Evolutionary conservation across 2,113 vertebrate species (phyloP), one percentile per base, ranked within the genome.

Genomic region (Mormyrus iriodes): DNA sequence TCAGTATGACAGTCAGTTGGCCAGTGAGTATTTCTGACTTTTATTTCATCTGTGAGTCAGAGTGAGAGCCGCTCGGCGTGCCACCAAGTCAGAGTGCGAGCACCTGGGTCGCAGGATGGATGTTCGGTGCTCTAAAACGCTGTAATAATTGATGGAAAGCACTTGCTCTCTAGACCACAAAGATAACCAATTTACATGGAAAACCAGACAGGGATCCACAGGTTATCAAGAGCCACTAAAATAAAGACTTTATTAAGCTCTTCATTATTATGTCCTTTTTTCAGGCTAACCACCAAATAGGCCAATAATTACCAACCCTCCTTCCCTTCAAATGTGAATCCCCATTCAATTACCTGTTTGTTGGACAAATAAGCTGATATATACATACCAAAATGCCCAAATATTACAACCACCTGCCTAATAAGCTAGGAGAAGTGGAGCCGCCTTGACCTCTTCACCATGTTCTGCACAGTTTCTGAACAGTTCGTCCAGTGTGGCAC

Each of bases 81-180:
- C 82, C 3, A 24, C 39, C 44, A 48, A 44, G 44, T 84, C 44
- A 84, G 24, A 12, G 44, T 24, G 39, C 21, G 3, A 48, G 24
- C 82, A 84, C 39, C 82, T 48, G 42, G 17, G 21, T 48, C 8
- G 19, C 39, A 46, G 19, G 9, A 84, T 12, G 44, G 39, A 24
- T n/a, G 82, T 48, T 44, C 82, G 0, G 82, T 21, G 82, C 39
- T 84, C 82, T 44, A 21, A 84, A 42, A 84, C 24, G 21, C 19
- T 48, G 82, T 48, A 46, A 84, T 84, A 84, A 84, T 84, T 84
- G 21, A 84, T 84, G 82, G 82, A 39, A 84, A 48, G 19, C 44
- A 48, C 82, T 46, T 84, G 44, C 3, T 21, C 42, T 48, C 21
- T 44, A 84, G 44, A 84, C 82, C 42, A 84, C 82, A 79, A 79